Conservation (phyloP, 2,797 vertebrate species). For the Sternotherus odoratus region DNA sequence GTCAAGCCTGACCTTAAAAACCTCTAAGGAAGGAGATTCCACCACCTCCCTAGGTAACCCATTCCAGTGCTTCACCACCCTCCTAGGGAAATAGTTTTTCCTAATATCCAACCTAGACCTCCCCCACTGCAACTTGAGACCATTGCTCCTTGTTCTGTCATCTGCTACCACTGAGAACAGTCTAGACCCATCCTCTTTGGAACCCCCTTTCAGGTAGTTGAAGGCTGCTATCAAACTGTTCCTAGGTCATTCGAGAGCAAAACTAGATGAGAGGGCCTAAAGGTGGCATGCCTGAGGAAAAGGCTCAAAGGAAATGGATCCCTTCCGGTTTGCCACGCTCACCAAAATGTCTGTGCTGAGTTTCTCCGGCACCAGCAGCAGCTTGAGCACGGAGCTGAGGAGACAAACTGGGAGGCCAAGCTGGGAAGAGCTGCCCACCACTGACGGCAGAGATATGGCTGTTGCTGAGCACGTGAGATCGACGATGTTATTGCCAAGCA, state of each 20-base stretch:
- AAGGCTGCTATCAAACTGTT: not conserved
- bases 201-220: no score
- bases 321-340: not conserved
- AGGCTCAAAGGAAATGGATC: not conserved
- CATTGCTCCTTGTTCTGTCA: no score
- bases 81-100: no score
- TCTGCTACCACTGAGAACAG: no score
- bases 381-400: constrained; percentile 62
- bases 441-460: constrained; percentile 44
- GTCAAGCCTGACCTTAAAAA: no score
- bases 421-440: constrained; percentile 10
- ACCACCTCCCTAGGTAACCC: no score
- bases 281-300: not conserved
- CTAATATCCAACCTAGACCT: no score
- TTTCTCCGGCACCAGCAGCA: constrained; percentile 1
- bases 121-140: no score
- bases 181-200: no score
- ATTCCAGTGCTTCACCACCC: no score
- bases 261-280: not conserved
- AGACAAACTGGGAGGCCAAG: constrained; percentile 67
- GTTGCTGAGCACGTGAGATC: not conserved
- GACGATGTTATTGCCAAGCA: not conserved
- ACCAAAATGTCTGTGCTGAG: constrained; percentile 72
- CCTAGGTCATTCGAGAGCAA: not conserved
- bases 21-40: no score